Evolutionary conservation across 2,888 invertebrate species (phyloP).

Genomic region (Eupelmus urozonus): DNA sequence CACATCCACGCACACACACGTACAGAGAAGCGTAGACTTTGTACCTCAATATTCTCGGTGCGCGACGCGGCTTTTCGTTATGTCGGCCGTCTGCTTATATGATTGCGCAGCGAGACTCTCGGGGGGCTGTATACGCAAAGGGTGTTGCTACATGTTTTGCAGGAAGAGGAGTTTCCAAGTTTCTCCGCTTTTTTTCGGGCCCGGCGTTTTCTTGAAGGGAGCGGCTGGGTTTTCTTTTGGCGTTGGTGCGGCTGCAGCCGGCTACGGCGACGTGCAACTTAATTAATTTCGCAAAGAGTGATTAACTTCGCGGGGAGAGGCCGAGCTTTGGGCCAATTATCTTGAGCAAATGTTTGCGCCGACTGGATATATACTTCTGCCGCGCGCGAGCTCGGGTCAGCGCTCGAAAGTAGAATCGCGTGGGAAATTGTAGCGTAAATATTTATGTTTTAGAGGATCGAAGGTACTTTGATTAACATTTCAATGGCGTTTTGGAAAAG

Average conservation of each 20-base stretch:
- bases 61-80: constrained; percentile 4
- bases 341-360: constrained; percentile 35
- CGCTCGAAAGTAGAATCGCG: not conserved
- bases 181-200: too few relatives aligned
- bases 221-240: too few relatives aligned
- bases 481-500: too few relatives aligned
- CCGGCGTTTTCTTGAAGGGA: too few relatives aligned
- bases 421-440: not conserved
- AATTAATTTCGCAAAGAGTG: constrained; percentile 53
- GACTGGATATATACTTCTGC: not conserved
- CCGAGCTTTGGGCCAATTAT: constrained; percentile 45
- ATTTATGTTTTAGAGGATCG: not conserved
- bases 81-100: constrained; percentile 3
- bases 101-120: constrained; percentile 31
- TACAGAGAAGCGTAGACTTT: constrained; percentile 3
- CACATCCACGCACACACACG: not conserved
- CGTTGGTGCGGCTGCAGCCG: too few relatives aligned
- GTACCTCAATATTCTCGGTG: constrained; percentile 32
- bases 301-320: constrained; percentile 34
- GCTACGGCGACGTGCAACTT: constrained; percentile 34
- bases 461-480: not conserved
- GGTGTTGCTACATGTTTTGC: too few relatives aligned
- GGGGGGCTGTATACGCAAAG: too few relatives aligned
- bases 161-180: too few relatives aligned
- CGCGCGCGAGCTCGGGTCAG: not conserved